These are phyloP conservation scores for Eulemur coronatus DNA, from an alignment of 2,797 vertebrate species.

Conservation along the genomic window DNA sequence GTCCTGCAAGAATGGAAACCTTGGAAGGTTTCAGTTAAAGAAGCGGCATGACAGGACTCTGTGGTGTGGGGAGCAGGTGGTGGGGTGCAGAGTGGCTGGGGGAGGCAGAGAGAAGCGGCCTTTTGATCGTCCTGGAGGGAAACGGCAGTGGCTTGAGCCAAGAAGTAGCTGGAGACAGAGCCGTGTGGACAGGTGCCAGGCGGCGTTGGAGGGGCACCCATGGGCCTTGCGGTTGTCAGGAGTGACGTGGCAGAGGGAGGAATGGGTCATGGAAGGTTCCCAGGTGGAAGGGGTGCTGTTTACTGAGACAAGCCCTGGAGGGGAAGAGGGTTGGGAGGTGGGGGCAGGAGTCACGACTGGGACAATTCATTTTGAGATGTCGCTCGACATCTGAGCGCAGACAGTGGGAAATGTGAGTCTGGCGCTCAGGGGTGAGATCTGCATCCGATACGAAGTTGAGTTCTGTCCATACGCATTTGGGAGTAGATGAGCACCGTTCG, in stretches of 20 bases:
- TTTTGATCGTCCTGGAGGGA: neutral
- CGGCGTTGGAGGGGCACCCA: neutral
- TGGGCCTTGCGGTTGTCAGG: neutral
- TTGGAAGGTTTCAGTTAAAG: neutral
- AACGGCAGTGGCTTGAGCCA: neutral
- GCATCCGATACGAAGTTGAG: neutral
- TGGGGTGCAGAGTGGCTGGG: neutral
- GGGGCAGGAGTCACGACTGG: neutral
- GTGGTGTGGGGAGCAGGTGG: neutral
- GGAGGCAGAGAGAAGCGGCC: neutral
- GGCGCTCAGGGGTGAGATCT: neutral
- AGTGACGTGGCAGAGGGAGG: neutral
- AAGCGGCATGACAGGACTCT: neutral
- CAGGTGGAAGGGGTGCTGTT: neutral
- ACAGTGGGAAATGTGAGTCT: neutral
- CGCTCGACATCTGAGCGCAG: neutral
- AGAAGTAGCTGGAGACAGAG: neutral
- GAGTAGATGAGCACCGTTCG: neutral
- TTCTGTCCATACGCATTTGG: neutral
- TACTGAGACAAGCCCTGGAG: neutral
- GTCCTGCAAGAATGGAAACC: neutral
- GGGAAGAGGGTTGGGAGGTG: neutral
- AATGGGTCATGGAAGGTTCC: neutral
- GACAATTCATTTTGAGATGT: neutral
- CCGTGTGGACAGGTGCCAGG: rapidly evolving